Percentiles rank a stretch among this genome's conserved stretches.
These are phyloP conservation scores for Cynopterus brachyotis DNA, from an alignment of 2,113 vertebrate species.

Conservation along the genomic window DNA sequence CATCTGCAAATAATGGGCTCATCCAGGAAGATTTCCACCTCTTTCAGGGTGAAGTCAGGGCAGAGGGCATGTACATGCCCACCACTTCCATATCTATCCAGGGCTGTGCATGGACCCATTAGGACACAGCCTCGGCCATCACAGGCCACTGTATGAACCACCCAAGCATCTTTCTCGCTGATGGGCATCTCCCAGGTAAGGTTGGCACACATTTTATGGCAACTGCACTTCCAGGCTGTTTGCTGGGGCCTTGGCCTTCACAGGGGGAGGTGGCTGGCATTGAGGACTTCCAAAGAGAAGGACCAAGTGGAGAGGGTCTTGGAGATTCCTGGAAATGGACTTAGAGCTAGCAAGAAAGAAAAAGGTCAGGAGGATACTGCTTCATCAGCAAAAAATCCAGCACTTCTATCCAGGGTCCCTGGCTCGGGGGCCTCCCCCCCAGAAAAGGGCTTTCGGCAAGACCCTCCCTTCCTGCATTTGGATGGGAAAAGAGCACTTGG, in stretches of 20 bases:
- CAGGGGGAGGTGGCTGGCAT: background rate
- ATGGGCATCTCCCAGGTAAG: background rate
- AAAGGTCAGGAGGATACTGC: no score
- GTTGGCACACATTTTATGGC: constrained; percentile 75
- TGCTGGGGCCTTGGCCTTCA: background rate
- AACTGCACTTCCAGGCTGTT: background rate
- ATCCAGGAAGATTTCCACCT: background rate
- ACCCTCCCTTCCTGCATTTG: background rate
- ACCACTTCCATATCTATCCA: background rate
- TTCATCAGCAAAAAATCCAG: background rate
- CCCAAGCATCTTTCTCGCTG: background rate
- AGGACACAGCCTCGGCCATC: background rate
- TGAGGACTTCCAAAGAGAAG: background rate
- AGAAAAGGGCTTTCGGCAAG: background rate
- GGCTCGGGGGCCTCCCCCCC: background rate
- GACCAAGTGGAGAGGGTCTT: accelerated
- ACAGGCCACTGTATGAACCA: background rate
- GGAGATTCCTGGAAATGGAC: background rate
- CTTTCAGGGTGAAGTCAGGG: background rate
- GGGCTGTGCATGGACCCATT: background rate
- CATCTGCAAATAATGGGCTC: background rate
- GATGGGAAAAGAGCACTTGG: constrained; percentile 66
- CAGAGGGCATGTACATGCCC: background rate
- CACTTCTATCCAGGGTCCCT: background rate
- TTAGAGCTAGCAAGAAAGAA: background rate